phyloP scores from a whole-genome alignment of 2,797 vertebrate species.

The Macrochelys suwanniensis region DNA sequence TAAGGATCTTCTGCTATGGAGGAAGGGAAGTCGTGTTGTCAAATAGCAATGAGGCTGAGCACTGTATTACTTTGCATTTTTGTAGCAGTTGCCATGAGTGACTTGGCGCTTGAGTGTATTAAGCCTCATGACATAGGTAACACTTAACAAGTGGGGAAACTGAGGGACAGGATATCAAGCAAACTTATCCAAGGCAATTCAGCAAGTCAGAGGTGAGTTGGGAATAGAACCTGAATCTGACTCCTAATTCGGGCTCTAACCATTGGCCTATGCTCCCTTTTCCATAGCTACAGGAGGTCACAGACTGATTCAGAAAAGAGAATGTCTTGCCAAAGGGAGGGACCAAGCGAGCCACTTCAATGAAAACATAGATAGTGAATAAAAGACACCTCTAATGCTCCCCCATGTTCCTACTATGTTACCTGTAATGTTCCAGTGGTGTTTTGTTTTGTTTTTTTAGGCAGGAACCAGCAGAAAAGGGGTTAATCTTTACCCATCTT shows the following conservation, averaged over 20 bases:
- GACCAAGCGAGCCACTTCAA: conserved; percentile 2
- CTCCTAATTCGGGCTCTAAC: background rate
- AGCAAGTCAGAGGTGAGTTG: conserved; percentile 12
- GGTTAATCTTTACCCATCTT: background rate
- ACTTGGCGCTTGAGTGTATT: background rate
- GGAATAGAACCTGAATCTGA: background rate
- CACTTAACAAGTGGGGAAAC: background rate
- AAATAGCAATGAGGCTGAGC: background rate
- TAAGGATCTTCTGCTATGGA: no score
- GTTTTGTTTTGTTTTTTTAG: no score
- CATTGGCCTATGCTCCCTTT: background rate
- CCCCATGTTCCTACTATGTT: no score
- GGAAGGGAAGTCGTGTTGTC: background rate
- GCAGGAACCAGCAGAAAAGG: no score
- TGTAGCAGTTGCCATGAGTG: background rate
- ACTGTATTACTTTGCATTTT: background rate
- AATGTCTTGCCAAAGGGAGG: conserved; percentile 6
- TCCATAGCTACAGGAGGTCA: conserved; percentile 7
- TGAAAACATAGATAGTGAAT: background rate
- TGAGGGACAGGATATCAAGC: background rate
- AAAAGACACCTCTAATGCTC: no score
- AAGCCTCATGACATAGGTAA: background rate
- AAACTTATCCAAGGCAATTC: background rate
- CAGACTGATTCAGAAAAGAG: background rate
- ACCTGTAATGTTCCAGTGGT: no score